phyloP scores from a whole-genome alignment of 2,888 invertebrate species.

The Caenorhabditis sp. region DNA sequence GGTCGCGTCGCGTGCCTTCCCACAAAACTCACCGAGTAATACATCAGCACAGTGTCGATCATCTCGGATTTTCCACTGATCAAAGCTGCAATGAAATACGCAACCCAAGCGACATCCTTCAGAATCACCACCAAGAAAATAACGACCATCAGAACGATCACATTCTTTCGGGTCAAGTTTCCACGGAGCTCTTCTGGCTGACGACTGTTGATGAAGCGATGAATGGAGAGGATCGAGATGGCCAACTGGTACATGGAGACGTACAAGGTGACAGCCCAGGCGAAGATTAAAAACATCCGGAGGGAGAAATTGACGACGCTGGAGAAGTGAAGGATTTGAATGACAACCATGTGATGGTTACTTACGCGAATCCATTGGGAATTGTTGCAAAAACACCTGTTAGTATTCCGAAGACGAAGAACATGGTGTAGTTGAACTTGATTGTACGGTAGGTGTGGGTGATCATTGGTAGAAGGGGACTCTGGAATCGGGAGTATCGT shows the following conservation, averaged over 20 bases:
- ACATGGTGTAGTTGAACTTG: not conserved
- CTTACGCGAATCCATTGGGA: not conserved
- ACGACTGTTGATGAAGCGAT: slow-evolving; percentile 16
- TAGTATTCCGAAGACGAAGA: not conserved
- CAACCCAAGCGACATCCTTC: not conserved
- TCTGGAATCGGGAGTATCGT: not conserved
- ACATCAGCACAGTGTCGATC: not conserved
- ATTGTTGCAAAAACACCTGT: not conserved
- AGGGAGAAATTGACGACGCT: not conserved
- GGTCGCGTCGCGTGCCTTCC: not conserved
- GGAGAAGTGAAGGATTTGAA: not conserved
- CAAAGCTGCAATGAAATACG: not conserved
- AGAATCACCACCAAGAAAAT: not conserved
- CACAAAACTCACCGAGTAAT: not conserved
- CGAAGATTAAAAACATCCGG: too few relatives aligned
- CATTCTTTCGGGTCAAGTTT: not conserved
- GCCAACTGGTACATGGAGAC: not conserved
- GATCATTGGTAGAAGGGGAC: slow-evolving; percentile 6
- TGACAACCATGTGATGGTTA: too few relatives aligned
- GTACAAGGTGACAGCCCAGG: not conserved
- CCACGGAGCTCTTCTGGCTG: slow-evolving; percentile 15
- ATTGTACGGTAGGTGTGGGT: slow-evolving; percentile 15
- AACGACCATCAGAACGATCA: not conserved
- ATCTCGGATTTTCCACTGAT: not conserved
- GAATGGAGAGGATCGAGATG: slow-evolving; percentile 6